Conservation (phyloP, 2,113 vertebrate genomes). For the Alexandromys fortis region DNA sequence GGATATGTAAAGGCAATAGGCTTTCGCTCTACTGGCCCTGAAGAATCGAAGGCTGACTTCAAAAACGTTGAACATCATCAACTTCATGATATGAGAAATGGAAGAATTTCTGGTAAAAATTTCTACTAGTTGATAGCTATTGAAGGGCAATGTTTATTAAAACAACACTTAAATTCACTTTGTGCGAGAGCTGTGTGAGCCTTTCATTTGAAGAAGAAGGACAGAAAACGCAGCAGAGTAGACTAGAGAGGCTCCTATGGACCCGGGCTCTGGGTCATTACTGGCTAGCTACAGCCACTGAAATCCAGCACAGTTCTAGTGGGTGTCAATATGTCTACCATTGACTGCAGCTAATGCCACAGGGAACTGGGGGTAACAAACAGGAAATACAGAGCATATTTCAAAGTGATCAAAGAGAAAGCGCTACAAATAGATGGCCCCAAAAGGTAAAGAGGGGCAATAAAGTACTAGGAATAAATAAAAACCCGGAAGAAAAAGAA, state of each 20-base stretch:
- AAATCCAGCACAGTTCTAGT: background rate
- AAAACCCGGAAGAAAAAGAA: background rate
- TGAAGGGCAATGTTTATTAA: background rate
- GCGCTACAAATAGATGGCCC: background rate
- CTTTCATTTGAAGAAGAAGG: background rate
- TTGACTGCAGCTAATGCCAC: background rate
- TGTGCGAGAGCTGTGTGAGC: background rate
- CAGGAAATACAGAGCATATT: background rate
- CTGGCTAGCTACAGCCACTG: background rate
- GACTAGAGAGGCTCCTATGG: background rate
- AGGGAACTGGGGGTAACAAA: background rate
- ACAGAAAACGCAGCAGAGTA: background rate
- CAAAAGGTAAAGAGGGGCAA: background rate
- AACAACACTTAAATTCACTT: background rate
- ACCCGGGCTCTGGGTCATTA: background rate
- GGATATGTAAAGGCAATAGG: slow-evolving; percentile 25
- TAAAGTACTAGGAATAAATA: background rate
- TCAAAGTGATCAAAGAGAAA: slow-evolving; percentile 18
- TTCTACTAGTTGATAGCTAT: background rate
- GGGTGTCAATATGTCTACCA: background rate
- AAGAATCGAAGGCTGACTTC: slow-evolving; percentile 19
- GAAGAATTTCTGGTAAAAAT: slow-evolving; percentile 55
- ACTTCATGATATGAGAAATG: slow-evolving; percentile 36
- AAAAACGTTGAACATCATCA: background rate
- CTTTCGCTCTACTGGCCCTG: background rate